Percentiles rank a stretch among this genome's conserved stretches.
Evolutionary conservation across 2,797 vertebrate species (phyloP).

Genomic region (Anas acuta): DNA sequence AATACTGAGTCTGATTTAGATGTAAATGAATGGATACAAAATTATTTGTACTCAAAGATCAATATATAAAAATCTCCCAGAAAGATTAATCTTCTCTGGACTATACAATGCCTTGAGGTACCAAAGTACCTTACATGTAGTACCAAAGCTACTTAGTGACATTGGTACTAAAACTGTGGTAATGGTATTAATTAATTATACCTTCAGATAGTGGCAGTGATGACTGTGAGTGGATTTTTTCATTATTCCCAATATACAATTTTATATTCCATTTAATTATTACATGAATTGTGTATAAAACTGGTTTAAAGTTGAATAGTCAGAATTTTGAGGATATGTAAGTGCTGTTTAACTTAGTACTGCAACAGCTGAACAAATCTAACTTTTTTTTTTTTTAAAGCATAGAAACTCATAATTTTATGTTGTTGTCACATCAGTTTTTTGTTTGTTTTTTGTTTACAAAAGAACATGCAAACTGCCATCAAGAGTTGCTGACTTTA

Average conservation of each 20-base stretch:
- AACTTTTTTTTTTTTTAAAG: background rate
- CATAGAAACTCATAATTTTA: background rate
- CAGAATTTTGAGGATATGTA: background rate
- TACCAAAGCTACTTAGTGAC: too few species aligned
- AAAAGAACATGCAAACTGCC: accelerated
- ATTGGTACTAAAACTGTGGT: background rate
- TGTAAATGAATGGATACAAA: background rate
- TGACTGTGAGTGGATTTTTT: background rate
- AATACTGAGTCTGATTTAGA: background rate
- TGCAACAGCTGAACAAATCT: background rate
- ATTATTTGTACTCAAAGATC: background rate
- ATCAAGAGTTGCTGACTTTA: background rate
- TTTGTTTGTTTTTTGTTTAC: background rate
- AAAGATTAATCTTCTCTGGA: background rate
- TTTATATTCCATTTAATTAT: background rate
- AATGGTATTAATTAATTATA: background rate
- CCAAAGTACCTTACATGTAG: too few species aligned
- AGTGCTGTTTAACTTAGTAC: background rate
- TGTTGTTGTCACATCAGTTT: background rate
- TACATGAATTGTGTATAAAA: background rate
- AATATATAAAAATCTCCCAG: background rate
- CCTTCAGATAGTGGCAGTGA: background rate
- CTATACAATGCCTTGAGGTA: background rate
- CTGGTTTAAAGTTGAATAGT: background rate
- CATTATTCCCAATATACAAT: background rate